Evolutionary conservation across 2,113 vertebrate species (phyloP).

Genomic region (Pteronura brasiliensis): DNA sequence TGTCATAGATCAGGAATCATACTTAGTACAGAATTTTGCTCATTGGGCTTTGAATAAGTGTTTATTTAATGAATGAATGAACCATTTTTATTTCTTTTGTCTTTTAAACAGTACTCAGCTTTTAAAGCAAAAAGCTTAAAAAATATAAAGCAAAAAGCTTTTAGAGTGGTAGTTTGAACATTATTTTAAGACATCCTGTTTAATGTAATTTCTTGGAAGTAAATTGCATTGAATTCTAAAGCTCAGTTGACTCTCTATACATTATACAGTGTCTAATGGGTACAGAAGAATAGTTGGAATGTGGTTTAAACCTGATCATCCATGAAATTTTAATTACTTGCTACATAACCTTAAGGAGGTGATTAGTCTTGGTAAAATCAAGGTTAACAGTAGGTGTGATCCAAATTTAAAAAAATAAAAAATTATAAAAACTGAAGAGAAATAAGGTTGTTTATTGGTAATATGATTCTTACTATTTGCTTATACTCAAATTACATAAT

Average conservation of each 20-base stretch:
- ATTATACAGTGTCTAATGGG: background rate
- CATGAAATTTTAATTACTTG: slow-evolving; percentile 18
- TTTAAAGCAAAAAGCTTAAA: background rate
- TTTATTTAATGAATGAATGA: background rate
- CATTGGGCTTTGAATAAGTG: slow-evolving; percentile 20
- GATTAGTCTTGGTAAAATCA: slow-evolving; percentile 20
- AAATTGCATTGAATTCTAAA: slow-evolving; percentile 17
- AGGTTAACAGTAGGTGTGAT: background rate
- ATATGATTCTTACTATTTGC: background rate
- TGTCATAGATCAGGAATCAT: background rate
- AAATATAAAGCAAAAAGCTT: background rate
- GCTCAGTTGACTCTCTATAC: background rate
- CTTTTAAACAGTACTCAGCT: background rate
- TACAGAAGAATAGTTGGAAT: background rate
- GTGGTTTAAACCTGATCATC: slow-evolving; percentile 14
- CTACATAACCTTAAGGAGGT: background rate
- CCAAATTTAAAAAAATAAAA: background rate
- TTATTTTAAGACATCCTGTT: background rate
- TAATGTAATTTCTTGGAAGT: background rate
- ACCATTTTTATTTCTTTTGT: background rate
- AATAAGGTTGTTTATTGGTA: background rate
- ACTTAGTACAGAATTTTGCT: background rate
- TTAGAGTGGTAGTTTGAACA: background rate
- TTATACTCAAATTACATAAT: background rate
- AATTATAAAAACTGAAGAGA: background rate